Evolutionary conservation across 2,113 vertebrate species (phyloP).

Genomic region (Ariopsis seemanni): DNA sequence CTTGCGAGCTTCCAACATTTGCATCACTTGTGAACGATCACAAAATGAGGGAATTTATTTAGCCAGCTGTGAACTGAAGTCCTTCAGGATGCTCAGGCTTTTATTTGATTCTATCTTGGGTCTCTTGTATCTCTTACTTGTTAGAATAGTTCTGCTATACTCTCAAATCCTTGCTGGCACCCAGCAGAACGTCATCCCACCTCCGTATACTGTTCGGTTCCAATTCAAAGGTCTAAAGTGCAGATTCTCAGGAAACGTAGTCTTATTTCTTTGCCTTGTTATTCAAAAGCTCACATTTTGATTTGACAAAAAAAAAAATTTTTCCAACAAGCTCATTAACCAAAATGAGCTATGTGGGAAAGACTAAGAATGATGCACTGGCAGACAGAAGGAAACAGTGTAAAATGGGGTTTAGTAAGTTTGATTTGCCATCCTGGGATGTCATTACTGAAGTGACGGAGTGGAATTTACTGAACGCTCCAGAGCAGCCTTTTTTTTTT

Average conservation of each 20-base stretch:
- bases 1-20: not conserved
- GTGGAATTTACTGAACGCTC: conserved; percentile 48
- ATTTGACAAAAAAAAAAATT: not conserved
- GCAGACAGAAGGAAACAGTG: not conserved
- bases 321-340: not conserved
- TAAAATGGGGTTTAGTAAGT: not conserved
- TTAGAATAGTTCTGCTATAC: conserved; percentile 13
- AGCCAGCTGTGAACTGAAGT: conserved; percentile 3
- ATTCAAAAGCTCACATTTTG: too few species aligned
- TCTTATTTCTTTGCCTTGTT: not conserved
- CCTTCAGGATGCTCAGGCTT: not conserved
- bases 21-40: not conserved
- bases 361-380: not conserved
- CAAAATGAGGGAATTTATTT: conserved; percentile 4
- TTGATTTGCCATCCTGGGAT: conserved; percentile 37
- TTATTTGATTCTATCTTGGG: not conserved
- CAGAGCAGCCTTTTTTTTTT: conserved; percentile 20
- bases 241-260: not conserved
- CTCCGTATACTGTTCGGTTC: not conserved
- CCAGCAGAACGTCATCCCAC: not conserved
- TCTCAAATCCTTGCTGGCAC: not conserved
- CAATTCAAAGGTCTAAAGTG: not conserved
- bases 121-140: not conserved
- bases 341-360: not conserved
- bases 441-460: conserved; percentile 30